Evolutionary conservation across 2,113 vertebrate species (phyloP).

Genomic region (Hyperopisus bebe): DNA sequence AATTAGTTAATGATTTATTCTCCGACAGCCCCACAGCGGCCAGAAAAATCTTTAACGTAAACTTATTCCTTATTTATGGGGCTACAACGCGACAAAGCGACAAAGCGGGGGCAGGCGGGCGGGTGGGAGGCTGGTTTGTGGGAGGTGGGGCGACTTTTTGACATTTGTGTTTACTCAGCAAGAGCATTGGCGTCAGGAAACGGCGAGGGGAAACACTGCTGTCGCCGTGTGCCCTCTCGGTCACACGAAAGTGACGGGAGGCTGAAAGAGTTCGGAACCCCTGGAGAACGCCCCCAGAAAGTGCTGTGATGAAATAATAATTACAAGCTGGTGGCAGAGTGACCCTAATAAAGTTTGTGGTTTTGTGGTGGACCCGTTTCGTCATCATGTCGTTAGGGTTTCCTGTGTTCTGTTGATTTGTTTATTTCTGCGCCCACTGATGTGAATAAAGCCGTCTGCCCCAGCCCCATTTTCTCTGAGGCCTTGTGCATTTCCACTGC

Average conservation of each 20-base stretch:
- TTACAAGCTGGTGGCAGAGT: not conserved
- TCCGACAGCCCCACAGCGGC: constrained; percentile 15
- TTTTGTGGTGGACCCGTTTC: not conserved
- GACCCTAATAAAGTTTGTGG: not conserved
- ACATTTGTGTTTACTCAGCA: constrained; percentile 22
- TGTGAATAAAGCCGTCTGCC: not conserved
- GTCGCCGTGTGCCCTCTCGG: not conserved
- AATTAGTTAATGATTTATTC: constrained; percentile 51
- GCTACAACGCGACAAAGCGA: constrained; percentile 24
- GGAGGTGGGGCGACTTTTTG: not conserved
- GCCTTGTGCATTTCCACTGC: constrained; percentile 45
- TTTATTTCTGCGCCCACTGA: not conserved
- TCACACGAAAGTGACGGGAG: not conserved
- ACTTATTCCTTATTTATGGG: constrained; percentile 38
- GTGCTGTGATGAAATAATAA: constrained; percentile 3
- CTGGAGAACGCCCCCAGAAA: not conserved
- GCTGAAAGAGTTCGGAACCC: not conserved
- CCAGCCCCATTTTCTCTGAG: not conserved
- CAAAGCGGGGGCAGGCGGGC: too few relatives aligned
- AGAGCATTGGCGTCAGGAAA: not conserved
- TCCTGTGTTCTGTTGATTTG: not conserved
- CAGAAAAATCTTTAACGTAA: constrained; percentile 39
- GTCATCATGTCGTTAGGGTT: not conserved
- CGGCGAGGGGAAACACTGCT: not conserved
- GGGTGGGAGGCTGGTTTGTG: not conserved